Base-by-base conservation (phyloP, 2,113 vertebrate genomes). In the Pseudorectes ferrugineus region DNA sequence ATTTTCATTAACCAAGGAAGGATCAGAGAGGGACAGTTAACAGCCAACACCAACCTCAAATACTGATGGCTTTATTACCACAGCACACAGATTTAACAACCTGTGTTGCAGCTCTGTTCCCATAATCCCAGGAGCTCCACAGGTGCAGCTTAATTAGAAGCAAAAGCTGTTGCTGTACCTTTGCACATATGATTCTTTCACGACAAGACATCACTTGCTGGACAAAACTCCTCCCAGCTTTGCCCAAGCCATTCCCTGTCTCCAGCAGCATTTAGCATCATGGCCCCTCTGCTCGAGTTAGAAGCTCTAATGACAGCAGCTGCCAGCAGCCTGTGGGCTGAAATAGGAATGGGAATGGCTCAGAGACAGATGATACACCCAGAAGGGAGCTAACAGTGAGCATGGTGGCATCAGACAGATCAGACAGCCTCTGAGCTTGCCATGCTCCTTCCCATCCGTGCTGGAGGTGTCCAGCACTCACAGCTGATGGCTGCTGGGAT, bases 271-370 rank as follows among this genome's bases (percentile, higher is more conserved):
- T 33, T 57, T 38, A 54, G 33, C 70, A 48, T 33, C 3, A 1
- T 55, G 0, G 0, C 40, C 51, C 65, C 81, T 38, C 1, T 42
- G 49, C 76, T 71, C 0, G 0, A 29, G 62, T 15, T 10, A 38
- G 85, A 38, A 61, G 35, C 62, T 73, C 59, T 38, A 24, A 45
- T 3, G 59, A 46, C 29, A 52, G 46, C 88, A 90, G 88, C 91
- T 90, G 88, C 58, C 85, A 83, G 82, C 45, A 66, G 57, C 36
- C n/a, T 14, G n/a, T 7, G 43, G 43, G 46, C 82, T 57, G 78
- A 42, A 61, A 62, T 0, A 51, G 71, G 36, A 29, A 22, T 2
- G 36, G 49, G 42, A 81, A 85, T 21, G 76, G 62, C 78, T 85
- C 42, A 33, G 43, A 40, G 71, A 68, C 20, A 85, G 85, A 42